phyloP scores from a whole-genome alignment of 2,797 vertebrate species.

The Neoniphon sammara region DNA sequence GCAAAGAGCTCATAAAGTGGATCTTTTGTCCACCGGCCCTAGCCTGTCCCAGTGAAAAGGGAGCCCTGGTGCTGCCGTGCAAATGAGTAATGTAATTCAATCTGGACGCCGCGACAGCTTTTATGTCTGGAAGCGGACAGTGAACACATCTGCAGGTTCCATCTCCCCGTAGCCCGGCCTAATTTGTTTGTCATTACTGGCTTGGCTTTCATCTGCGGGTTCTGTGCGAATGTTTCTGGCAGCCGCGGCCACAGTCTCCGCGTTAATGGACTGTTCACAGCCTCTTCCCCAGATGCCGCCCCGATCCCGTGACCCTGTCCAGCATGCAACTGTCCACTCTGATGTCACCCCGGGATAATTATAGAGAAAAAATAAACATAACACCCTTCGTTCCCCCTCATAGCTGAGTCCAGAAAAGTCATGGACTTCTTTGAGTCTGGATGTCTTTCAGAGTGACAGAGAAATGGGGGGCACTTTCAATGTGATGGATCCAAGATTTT shows the following conservation, averaged over 20 bases:
- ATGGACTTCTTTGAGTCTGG: constrained; percentile 27
- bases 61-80: constrained; percentile 31
- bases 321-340: constrained; percentile 41
- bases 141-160: constrained; percentile 72
- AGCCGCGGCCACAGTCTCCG: constrained; percentile 22
- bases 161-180: constrained; percentile 46
- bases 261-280: constrained; percentile 56
- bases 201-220: constrained; percentile 60
- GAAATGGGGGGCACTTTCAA: not conserved
- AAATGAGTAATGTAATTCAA: constrained; percentile 71
- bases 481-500: constrained; percentile 20
- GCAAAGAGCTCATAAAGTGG: constrained; percentile 57
- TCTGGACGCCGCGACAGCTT: constrained; percentile 59
- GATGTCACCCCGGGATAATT: constrained; percentile 57
- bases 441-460: constrained; percentile 2
- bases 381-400: constrained; percentile 15
- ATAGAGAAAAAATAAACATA: constrained; percentile 23
- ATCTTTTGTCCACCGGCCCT: constrained; percentile 54
- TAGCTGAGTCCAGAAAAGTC: constrained; percentile 6
- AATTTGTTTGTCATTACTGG: constrained; percentile 72
- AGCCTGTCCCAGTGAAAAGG: constrained; percentile 43
- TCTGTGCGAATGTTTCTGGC: constrained; percentile 57
- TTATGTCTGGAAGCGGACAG: constrained; percentile 64
- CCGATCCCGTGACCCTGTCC: constrained; percentile 36
- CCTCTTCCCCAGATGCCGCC: constrained; percentile 54